Conservation (phyloP, 2,797 vertebrate species). For the Benthosema pterotum region DNA sequence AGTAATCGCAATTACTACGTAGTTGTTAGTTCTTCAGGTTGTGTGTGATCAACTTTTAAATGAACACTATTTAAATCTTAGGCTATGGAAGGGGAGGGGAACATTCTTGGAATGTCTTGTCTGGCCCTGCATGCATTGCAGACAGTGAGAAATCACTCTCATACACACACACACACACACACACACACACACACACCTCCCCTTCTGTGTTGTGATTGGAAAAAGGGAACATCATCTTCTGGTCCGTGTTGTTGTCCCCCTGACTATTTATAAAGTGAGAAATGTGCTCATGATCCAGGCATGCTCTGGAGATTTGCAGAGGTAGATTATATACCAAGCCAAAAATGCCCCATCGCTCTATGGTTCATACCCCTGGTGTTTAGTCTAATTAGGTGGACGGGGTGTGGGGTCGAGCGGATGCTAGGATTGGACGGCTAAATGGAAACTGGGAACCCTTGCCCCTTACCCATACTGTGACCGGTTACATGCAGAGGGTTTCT, state of each 20-base stretch:
- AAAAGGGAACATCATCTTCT: constrained; percentile 18
- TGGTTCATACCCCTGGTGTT: constrained; percentile 27
- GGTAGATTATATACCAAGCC: constrained; percentile 45
- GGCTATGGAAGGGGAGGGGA: constrained; percentile 3
- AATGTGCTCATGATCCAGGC: constrained; percentile 41
- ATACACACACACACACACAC: not conserved
- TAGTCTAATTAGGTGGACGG: constrained; percentile 38
- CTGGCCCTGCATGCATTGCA: not conserved
- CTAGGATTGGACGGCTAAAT: constrained; percentile 35
- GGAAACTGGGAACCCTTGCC: constrained; percentile 24
- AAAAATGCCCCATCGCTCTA: constrained; percentile 45
- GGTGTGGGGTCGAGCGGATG: constrained; percentile 18
- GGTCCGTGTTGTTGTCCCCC: constrained; percentile 37
- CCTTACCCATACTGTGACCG: constrained; percentile 8
- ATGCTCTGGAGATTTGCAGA: constrained; percentile 44
- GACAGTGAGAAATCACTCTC: too few relatives aligned
- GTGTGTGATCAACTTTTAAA: not conserved
- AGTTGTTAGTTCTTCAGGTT: constrained; percentile 2
- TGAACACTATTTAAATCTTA: not conserved
- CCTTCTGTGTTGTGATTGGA: constrained; percentile 15
- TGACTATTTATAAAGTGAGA: constrained; percentile 52
- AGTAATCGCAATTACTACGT: not conserved
- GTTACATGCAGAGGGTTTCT: constrained; percentile 15
- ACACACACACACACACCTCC: not conserved
- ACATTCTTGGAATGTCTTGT: not conserved